A percentile compares a stretch with the other conserved stretches of the same genome.
phyloP scores from a whole-genome alignment of 2,888 invertebrate species.

The Exocentrus adspersus region DNA sequence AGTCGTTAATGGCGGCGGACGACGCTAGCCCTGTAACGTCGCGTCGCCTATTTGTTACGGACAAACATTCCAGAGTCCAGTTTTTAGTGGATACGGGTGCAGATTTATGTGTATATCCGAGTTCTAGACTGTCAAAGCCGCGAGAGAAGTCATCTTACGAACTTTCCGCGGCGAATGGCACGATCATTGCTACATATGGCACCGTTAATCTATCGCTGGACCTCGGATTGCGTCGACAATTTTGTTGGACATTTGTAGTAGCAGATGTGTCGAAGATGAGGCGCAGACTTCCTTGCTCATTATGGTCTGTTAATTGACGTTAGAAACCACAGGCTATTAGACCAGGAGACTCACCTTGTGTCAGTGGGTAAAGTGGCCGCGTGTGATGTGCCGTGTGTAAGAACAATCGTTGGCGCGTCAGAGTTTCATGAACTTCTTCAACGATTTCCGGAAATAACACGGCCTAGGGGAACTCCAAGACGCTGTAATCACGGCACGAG shows the following conservation, averaged over 20 bases:
- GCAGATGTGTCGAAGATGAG: constrained; percentile 1
- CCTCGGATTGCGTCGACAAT: constrained; percentile 1
- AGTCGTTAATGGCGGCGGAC: background rate
- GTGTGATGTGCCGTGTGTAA: no score
- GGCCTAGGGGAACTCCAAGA: background rate
- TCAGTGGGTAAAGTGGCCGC: no score
- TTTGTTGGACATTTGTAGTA: constrained; percentile 10
- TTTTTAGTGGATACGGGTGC: no score
- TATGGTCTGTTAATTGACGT: no score
- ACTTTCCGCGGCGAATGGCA: background rate
- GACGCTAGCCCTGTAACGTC: background rate
- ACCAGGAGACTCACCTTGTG: no score
- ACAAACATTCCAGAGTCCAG: background rate
- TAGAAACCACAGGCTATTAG: no score
- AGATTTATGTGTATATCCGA: constrained; percentile 23
- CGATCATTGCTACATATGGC: background rate
- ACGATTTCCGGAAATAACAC: background rate
- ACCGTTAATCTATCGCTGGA: no score
- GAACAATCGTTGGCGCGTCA: background rate
- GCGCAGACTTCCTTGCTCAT: background rate
- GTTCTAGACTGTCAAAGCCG: background rate
- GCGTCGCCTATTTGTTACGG: constrained; percentile 16
- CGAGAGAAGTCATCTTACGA: background rate
- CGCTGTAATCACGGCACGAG: background rate
- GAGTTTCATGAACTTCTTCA: background rate